Evolutionary conservation across 1,140 invertebrate genomes (phyloP), one percentile per base, ranked within the genome.

Genomic region (Saxidomus purpurata): DNA sequence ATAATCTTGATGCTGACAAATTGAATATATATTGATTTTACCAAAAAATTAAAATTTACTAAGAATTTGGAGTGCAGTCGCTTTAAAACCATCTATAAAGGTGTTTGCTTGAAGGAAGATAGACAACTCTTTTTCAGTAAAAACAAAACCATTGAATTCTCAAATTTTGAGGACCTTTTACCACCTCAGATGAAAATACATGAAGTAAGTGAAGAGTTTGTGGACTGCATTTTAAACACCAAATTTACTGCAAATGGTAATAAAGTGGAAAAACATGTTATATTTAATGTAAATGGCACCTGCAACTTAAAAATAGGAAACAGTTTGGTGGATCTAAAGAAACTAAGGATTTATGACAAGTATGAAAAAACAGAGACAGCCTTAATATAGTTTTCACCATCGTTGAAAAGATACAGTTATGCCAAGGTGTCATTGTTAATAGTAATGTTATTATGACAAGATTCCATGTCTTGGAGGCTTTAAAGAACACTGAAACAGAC

Each of bases 391-490:
- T 84, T 15, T 31, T 84, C 4, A 15, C 19, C 31, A 25, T 47
- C 15, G 34, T 69, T 49, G 3, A 36, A 25, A 40, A 15, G 55
- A n/a, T 86, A 19, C 8, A 36, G 52, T 19, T 86, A 22, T 86
- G 83, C 36, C n/a, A 52, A 52, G 83, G 83, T 55, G n/a, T 86
- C 1, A 49, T 6, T 17, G n/a, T 36, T n/a, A 40, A 19, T 47
- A 84, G 69, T n/a, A 76, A 40, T 8, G 22, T 40, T 15, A 15
- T 59, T 52, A 28, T 86, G 25, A 86, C 67, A 22, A 74, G 67
- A 55, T 86, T 86, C 31, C 83, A 86, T 38, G 36, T 15, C 59
- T 28, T 86, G 15, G 83, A 86, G 28, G 52, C 36, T 38, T 36
- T 40, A 6, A 74, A 25, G 9, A 36, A 74, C 55, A 47, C 49